Percentiles rank a stretch among this genome's conserved stretches.
Evolutionary conservation across 2,797 vertebrate species (phyloP).

Genomic region (Periparus ater): DNA sequence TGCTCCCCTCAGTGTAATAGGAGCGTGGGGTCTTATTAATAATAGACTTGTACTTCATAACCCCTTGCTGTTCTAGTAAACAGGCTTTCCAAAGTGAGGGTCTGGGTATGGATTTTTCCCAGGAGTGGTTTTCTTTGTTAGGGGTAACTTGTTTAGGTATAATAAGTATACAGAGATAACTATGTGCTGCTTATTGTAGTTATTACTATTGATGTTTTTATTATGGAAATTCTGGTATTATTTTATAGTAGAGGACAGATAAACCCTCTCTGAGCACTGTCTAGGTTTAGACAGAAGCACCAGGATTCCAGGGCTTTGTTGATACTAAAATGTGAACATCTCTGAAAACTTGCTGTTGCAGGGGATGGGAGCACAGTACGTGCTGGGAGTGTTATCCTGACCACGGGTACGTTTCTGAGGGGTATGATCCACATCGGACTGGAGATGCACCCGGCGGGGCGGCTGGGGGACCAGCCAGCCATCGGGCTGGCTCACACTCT

Average conservation of each 20-base stretch:
- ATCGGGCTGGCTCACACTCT: constrained; percentile 85
- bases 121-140: not conserved
- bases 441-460: constrained; percentile 84
- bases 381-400: constrained; percentile 86
- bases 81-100: not conserved
- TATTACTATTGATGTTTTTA: not conserved
- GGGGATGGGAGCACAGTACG: constrained; percentile 77
- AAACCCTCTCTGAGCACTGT: not conserved
- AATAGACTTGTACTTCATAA: not conserved
- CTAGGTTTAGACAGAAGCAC: not conserved
- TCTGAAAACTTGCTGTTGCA: constrained; percentile 53
- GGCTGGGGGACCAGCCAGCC: constrained; percentile 90
- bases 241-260: not conserved
- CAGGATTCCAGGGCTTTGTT: not conserved
- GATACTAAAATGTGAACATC: not conserved
- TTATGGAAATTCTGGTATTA: not conserved
- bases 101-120: not conserved
- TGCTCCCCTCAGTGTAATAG: accelerated
- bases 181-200: not conserved
- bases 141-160: not conserved
- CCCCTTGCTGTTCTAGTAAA: not conserved
- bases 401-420: constrained; percentile 93
- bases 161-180: not conserved
- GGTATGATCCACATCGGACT: constrained; percentile 86
- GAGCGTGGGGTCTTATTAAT: accelerated